Percentiles rank a stretch among this genome's conserved stretches.
These are phyloP conservation scores for Ameiurus melas DNA, from an alignment of 2,113 vertebrate genomes.

Conservation along the genomic window DNA sequence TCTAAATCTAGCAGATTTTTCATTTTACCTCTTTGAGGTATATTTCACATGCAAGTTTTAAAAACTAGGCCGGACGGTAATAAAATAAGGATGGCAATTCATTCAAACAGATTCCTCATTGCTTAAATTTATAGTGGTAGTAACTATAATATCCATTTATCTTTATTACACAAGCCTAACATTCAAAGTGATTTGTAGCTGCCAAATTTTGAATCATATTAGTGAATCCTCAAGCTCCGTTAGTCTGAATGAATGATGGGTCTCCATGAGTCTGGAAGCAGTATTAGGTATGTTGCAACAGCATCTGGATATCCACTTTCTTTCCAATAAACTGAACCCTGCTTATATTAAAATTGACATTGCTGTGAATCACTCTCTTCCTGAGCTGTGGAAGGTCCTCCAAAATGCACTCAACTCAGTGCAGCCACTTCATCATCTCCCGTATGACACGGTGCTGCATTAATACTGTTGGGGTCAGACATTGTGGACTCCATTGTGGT, in stretches of 20 bases:
- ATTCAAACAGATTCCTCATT: not conserved
- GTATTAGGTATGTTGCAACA: slow-evolving; percentile 29
- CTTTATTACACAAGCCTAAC: slow-evolving; percentile 21
- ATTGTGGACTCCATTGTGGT: slow-evolving; percentile 11
- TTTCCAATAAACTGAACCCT: slow-evolving; percentile 31
- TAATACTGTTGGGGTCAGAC: slow-evolving; percentile 30
- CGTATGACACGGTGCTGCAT: not conserved
- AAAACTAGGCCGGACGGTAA: not conserved
- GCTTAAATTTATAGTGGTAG: not conserved
- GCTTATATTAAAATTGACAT: slow-evolving; percentile 33
- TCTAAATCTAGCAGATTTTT: not conserved
- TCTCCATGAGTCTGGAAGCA: slow-evolving; percentile 13
- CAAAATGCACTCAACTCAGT: slow-evolving; percentile 22
- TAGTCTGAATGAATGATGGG: slow-evolving; percentile 22
- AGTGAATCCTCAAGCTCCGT: slow-evolving; percentile 30
- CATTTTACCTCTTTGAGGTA: not conserved
- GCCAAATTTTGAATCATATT: slow-evolving; percentile 38
- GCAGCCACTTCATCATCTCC: slow-evolving; percentile 38
- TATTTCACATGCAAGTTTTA: not conserved
- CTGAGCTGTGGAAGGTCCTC: slow-evolving; percentile 20
- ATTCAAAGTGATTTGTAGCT: slow-evolving; percentile 18
- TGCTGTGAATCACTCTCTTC: slow-evolving; percentile 29
- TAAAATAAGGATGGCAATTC: not conserved
- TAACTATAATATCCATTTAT: slow-evolving; percentile 24
- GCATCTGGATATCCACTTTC: slow-evolving; percentile 39